Evolutionary conservation across 2,888 invertebrate genomes (phyloP), one percentile per base, ranked within the genome.

Genomic region (Troglohyphantes excavatus): DNA sequence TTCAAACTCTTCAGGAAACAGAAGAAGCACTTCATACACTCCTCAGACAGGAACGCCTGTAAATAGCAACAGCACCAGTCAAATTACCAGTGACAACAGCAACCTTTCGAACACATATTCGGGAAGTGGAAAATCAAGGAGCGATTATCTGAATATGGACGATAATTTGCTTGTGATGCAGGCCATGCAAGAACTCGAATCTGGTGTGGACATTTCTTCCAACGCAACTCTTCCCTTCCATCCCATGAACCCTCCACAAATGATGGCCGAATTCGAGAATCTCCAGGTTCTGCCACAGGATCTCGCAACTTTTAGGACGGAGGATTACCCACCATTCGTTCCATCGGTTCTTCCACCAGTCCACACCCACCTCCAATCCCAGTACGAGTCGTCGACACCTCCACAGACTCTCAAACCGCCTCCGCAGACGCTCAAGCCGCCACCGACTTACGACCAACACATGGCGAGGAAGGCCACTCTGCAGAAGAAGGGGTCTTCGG

Each of bases 1-100:
- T n/a, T 93, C 92, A 1, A 92, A 92, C 19, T 92, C 92, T n/a
- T 92, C 92, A n/a, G 90, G 78, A 13, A 75, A 81, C n/a, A 67
- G 85, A 21, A 67, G 82, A 19, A 85, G 89, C 61, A 29, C 79
- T 1, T 78, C 86, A 17, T 82, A 81, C 29, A 88, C 88, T 2
- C 84, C 88, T 17, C 83, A 83, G 17, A 83, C 84, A 2, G 59
- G 68, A n/a, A 84, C 87, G 1, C 81, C 87, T 3, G 53, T 70
- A 7, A 78, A 70, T 43, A 79, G 72, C 29, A 83, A 65, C 27
- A 68, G 46, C n/a, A 21, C 33, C 13, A 88, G 63, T 26, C 59
- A 72, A 11, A 43, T 76, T 5, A 59, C 70, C 9, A 83, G 76
- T 46, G 87, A 87, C 23, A 82, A 88, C 23, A 82, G 82, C 23